phyloP scores from a whole-genome alignment of 2,888 invertebrate species.

The Caenorhabditis sp. region DNA sequence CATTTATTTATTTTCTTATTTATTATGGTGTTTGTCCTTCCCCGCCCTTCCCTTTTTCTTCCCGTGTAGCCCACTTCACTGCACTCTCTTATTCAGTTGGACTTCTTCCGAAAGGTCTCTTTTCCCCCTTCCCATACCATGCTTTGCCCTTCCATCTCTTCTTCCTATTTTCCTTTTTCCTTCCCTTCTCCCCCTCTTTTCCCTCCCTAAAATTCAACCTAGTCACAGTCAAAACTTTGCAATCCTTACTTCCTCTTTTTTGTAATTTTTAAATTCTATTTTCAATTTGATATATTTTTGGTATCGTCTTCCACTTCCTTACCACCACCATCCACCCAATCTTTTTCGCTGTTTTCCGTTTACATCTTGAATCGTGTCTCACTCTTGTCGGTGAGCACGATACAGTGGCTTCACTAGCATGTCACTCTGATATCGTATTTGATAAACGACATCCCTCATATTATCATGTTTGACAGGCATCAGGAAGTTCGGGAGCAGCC shows the following conservation, averaged over 20 bases:
- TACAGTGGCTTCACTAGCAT: constrained; percentile 6
- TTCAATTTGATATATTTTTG: constrained; percentile 12
- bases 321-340: neutral
- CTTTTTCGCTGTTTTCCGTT: constrained; percentile 25
- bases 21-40: constrained; percentile 4
- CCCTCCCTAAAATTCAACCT: constrained; percentile 7
- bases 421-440: constrained; percentile 41
- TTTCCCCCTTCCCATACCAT: neutral
- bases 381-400: constrained; percentile 9
- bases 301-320: constrained; percentile 4
- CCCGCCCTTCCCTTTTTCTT: neutral
- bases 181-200: neutral
- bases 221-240: constrained; percentile 23
- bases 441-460: constrained; percentile 45
- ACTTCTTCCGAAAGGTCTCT: constrained; percentile 31
- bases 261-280: constrained; percentile 4
- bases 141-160: constrained; percentile 15
- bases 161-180: neutral
- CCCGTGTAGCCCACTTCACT: constrained; percentile 29
- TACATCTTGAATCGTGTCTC: constrained; percentile 9
- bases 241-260: neutral
- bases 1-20: constrained; percentile 18
- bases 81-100: constrained; percentile 26
- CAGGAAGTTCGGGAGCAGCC: too few relatives aligned
- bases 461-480: neutral